Percentiles rank a stretch among this genome's conserved stretches.
Evolutionary conservation across 2,113 vertebrate species (phyloP).

Genomic region (Calidris pygmaea): DNA sequence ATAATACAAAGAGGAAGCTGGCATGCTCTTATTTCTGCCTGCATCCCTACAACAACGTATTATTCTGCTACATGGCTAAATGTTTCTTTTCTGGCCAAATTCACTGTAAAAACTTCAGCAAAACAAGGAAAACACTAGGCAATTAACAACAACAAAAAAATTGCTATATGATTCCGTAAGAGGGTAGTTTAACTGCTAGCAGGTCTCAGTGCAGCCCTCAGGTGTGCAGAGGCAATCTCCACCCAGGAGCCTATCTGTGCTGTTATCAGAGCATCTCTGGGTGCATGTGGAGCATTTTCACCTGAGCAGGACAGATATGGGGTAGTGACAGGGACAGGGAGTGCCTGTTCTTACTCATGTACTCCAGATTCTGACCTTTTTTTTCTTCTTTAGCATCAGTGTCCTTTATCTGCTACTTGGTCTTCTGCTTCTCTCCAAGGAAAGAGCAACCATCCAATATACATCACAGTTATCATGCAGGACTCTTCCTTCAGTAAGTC

Average conservation of each 20-base stretch:
- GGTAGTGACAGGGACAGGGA: neutral
- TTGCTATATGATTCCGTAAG: neutral
- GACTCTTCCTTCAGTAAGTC: neutral
- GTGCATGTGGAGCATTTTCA: neutral
- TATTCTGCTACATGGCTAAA: neutral
- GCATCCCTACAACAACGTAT: neutral
- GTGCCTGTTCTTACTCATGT: neutral
- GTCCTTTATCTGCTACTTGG: neutral
- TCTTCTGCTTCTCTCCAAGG: neutral
- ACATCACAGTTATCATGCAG: neutral
- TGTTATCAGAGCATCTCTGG: neutral
- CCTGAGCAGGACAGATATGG: fast-evolving
- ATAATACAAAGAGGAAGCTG: neutral
- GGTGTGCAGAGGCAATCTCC: neutral
- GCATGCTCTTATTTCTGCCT: neutral
- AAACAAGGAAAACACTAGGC: neutral
- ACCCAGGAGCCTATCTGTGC: neutral
- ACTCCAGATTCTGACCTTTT: neutral
- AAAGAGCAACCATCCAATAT: neutral
- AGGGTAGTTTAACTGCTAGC: neutral
- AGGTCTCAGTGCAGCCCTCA: neutral
- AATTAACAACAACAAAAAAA: neutral
- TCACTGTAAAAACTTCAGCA: neutral
- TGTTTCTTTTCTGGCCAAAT: neutral
- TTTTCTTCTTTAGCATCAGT: neutral